Percentiles rank a stretch among this genome's conserved stretches.
Evolutionary conservation across 2,888 invertebrate species (phyloP).

Genomic region (Acanthosepion esculentum): DNA sequence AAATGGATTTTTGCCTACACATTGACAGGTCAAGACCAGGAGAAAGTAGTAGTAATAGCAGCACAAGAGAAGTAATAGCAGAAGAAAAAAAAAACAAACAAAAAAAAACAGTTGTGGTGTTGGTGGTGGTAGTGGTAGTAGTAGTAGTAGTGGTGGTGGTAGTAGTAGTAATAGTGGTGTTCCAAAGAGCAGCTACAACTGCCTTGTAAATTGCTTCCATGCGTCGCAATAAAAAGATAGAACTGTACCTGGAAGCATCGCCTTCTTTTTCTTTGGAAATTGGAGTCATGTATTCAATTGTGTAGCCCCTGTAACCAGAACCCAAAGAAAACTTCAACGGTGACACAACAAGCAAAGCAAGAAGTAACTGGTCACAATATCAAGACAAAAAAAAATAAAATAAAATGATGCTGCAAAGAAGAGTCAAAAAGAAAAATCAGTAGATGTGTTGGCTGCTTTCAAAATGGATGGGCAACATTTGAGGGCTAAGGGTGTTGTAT

Average conservation of each 20-base stretch:
- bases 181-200: background rate
- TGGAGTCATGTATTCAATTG: constrained; percentile 46
- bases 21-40: constrained; percentile 13
- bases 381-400: background rate
- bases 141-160: constrained; percentile 47
- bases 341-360: constrained; percentile 33
- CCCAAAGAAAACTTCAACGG: constrained; percentile 41
- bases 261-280: constrained; percentile 45
- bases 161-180: constrained; percentile 50
- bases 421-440: background rate
- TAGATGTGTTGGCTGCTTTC: background rate
- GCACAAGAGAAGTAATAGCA: constrained; percentile 46
- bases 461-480: background rate
- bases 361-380: background rate
- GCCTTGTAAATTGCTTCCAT: constrained; percentile 40
- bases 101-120: constrained; percentile 39
- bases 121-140: constrained; percentile 49
- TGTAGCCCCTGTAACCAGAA: constrained; percentile 46
- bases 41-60: constrained; percentile 47
- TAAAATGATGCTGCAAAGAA: background rate
- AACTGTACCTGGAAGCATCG: constrained; percentile 47
- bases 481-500: background rate
- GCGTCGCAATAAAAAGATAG: background rate
- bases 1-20: background rate
- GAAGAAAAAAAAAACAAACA: constrained; percentile 39